Percentiles rank a stretch among this genome's conserved stretches.
These are phyloP conservation scores for Lagopus leucura DNA, from an alignment of 2,113 vertebrate species.

Conservation along the genomic window DNA sequence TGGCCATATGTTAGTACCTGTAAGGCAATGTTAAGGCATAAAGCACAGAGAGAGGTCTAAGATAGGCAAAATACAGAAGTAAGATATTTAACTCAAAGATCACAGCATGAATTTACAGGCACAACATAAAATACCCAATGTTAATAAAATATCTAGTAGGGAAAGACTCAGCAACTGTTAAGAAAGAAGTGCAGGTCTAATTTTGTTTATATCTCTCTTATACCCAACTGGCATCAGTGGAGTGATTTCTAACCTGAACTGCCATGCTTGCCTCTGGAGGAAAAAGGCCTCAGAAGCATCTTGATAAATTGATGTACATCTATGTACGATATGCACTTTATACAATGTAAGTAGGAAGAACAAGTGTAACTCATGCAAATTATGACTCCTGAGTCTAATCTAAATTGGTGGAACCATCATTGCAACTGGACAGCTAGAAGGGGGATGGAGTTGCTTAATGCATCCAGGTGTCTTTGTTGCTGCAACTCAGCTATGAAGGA, in stretches of 20 bases:
- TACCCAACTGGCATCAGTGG: background rate
- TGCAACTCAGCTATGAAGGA: background rate
- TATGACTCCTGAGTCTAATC: background rate
- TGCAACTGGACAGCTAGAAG: background rate
- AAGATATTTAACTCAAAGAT: background rate
- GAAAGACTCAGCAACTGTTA: background rate
- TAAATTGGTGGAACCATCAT: background rate
- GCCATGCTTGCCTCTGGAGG: background rate
- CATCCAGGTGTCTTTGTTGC: background rate
- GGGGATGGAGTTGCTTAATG: background rate
- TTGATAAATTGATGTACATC: background rate
- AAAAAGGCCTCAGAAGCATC: background rate
- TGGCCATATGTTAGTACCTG: background rate
- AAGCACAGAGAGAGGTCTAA: background rate
- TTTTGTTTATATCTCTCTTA: background rate
- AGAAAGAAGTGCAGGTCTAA: background rate
- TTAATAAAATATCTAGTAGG: no score
- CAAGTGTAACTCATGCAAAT: background rate
- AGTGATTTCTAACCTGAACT: background rate
- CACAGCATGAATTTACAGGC: background rate
- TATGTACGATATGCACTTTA: background rate
- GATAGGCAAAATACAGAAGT: background rate
- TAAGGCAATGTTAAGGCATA: background rate
- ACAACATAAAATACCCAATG: background rate
- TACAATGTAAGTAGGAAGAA: background rate